phyloP scores from a whole-genome alignment of 2,888 invertebrate genomes.

The Ceramica pisi region DNA sequence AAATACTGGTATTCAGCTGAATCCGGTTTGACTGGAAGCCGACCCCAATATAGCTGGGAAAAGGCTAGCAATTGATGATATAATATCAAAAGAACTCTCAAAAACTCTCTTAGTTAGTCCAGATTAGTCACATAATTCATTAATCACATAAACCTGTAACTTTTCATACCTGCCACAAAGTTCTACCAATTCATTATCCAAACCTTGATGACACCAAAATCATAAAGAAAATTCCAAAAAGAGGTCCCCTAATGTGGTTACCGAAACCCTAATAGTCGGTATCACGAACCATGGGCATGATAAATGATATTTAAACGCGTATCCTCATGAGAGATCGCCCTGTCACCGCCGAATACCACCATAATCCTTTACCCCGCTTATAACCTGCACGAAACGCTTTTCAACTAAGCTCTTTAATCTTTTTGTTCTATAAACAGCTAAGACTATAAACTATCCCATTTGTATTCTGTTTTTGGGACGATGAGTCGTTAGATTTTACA shows the following conservation, averaged over 20 bases:
- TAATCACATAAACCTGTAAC: too few relatives aligned
- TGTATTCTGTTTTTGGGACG: background rate
- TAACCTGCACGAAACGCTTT: constrained; percentile 27
- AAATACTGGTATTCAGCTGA: too few relatives aligned
- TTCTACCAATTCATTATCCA: background rate
- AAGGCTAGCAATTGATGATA: too few relatives aligned
- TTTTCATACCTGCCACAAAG: background rate
- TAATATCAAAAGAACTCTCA: background rate
- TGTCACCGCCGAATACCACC: constrained; percentile 37
- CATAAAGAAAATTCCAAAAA: constrained; percentile 10
- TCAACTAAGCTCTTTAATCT: constrained; percentile 27
- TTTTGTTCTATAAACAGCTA: constrained; percentile 29
- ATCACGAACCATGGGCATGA: constrained; percentile 32
- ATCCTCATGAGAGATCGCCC: constrained; percentile 24
- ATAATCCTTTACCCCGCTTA: constrained; percentile 28
- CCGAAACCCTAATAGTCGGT: constrained; percentile 26
- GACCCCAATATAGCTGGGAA: too few relatives aligned
- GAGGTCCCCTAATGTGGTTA: constrained; percentile 14
- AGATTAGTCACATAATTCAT: too few relatives aligned
- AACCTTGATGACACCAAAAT: background rate
- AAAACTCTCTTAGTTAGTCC: background rate
- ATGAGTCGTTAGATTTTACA: background rate
- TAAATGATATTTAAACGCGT: constrained; percentile 41
- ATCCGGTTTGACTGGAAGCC: too few relatives aligned
- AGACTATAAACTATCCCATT: constrained; percentile 8